Evolutionary conservation across 2,113 vertebrate genomes (phyloP).

Genomic region (Upupa epops): DNA sequence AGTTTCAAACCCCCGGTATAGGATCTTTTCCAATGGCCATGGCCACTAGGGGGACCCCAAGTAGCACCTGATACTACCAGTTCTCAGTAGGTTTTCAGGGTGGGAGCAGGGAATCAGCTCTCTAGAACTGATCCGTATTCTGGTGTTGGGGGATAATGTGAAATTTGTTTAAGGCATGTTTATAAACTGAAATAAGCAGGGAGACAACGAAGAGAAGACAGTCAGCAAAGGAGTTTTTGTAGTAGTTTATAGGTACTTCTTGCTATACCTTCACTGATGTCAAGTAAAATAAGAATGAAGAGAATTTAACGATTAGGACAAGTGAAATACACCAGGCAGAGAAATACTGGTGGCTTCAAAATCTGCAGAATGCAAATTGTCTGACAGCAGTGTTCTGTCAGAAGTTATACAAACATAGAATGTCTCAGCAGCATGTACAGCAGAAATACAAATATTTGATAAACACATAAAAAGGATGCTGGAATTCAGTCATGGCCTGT

Average conservation of each 20-base stretch:
- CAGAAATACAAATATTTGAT: background rate
- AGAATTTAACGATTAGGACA: background rate
- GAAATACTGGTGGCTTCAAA: background rate
- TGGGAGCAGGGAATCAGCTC: background rate
- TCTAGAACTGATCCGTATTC: rapidly evolving
- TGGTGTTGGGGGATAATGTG: background rate
- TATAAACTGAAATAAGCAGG: background rate
- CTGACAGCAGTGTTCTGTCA: background rate
- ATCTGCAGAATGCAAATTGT: background rate
- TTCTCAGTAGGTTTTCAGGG: rapidly evolving
- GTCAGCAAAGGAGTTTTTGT: background rate
- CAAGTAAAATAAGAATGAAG: background rate
- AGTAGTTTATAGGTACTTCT: background rate
- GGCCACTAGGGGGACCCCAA: conserved; percentile 19
- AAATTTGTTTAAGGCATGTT: rapidly evolving
- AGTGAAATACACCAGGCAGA: background rate
- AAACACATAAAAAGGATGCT: background rate
- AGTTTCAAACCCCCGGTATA: background rate
- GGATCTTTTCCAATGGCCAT: background rate
- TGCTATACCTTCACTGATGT: background rate
- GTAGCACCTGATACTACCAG: background rate
- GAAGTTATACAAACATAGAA: background rate
- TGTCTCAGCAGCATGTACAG: background rate
- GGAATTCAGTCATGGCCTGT: background rate
- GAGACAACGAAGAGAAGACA: background rate